phyloP scores from a whole-genome alignment of 2,888 invertebrate species.

The Sepioteuthis lessoniana region DNA sequence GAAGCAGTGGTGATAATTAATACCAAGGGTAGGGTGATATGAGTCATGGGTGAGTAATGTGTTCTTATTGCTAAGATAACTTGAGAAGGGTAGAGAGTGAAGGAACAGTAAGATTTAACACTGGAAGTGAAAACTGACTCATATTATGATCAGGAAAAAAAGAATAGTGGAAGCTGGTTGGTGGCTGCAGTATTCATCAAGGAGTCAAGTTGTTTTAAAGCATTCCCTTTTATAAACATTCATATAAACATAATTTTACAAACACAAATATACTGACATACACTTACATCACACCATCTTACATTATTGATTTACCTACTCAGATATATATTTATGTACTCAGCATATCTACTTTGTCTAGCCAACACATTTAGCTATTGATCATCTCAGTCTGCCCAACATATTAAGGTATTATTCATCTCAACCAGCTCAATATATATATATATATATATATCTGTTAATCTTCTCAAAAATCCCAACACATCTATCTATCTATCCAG shows the following conservation, averaged over 20 bases:
- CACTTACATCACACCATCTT: too few species aligned
- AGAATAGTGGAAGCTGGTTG: neutral
- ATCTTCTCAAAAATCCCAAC: too few species aligned
- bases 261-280: too few species aligned
- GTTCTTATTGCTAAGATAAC: neutral
- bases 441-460: too few species aligned
- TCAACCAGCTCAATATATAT: too few species aligned
- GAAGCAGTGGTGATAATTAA: conserved; percentile 8
- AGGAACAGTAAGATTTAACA: neutral
- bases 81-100: neutral
- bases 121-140: neutral
- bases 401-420: too few species aligned
- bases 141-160: neutral
- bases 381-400: too few species aligned
- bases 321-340: too few species aligned
- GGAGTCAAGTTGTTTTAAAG: neutral
- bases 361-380: too few species aligned
- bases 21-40: neutral
- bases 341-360: too few species aligned
- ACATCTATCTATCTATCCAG: too few species aligned
- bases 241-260: too few species aligned
- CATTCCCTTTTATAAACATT: neutral
- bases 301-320: neutral
- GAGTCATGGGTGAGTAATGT: neutral
- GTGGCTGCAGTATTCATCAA: neutral